A percentile compares a stretch with the other conserved stretches of the same genome.
Evolutionary conservation across 2,888 invertebrate genomes (phyloP).

Genomic region (Empis stercorea): DNA sequence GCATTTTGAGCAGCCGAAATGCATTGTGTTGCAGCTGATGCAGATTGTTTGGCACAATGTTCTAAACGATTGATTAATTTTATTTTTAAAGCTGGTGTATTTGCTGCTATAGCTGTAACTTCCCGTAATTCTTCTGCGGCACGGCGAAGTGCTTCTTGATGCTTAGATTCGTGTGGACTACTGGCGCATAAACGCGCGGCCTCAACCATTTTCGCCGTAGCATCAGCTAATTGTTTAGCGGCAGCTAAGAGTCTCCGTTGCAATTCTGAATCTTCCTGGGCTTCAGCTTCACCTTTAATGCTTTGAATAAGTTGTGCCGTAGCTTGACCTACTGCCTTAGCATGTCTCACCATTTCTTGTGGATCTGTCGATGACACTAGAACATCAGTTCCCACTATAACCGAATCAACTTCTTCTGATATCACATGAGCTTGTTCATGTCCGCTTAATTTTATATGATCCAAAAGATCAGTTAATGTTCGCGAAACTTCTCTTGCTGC

Average conservation of each 20-base stretch:
- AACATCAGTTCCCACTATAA: constrained; percentile 79
- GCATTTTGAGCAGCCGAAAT: constrained; percentile 80
- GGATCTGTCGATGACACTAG: constrained; percentile 77
- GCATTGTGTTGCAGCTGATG: constrained; percentile 81
- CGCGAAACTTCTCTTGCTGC: constrained; percentile 83
- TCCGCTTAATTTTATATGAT: constrained; percentile 69
- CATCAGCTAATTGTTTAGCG: constrained; percentile 89
- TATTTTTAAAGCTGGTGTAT: constrained; percentile 56
- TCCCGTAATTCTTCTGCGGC: constrained; percentile 90
- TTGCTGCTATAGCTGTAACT: constrained; percentile 77
- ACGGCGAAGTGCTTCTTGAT: constrained; percentile 69
- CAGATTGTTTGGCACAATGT: constrained; percentile 72
- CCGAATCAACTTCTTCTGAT: constrained; percentile 77
- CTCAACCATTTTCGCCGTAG: constrained; percentile 93
- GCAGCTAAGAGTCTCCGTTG: constrained; percentile 85
- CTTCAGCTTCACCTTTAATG: constrained; percentile 91
- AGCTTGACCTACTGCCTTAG: constrained; percentile 80
- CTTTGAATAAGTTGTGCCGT: constrained; percentile 88
- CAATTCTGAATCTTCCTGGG: constrained; percentile 72
- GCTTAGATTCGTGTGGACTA: constrained; percentile 66
- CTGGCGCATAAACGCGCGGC: constrained; percentile 88
- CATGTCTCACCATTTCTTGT: constrained; percentile 89
- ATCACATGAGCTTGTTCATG: constrained; percentile 50
- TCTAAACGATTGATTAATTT: constrained; percentile 55
- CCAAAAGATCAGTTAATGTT: constrained; percentile 77